Base-by-base conservation (phyloP, 2,113 vertebrate genomes). In the Motacilla alba region DNA sequence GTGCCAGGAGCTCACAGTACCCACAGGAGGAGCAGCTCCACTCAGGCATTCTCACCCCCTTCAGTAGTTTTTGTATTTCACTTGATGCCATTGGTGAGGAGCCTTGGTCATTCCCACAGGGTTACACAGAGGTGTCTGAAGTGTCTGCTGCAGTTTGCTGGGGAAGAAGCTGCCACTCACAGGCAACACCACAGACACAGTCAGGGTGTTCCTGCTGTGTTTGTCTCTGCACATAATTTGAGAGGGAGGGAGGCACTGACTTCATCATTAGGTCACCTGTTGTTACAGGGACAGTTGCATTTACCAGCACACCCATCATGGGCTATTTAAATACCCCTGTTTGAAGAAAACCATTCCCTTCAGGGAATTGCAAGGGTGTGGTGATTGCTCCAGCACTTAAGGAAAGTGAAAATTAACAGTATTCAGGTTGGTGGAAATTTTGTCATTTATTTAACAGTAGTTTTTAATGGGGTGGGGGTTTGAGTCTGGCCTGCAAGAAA, bases 51-150 rank as follows among this genome's bases (percentile, higher is more conserved):
- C 30, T 27, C 17, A 2, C 18, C 33, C 56, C 64, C 21, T 53
- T 15, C 7, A 6, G 30, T 1, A 14, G 35, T 5, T 55, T 27
- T 49, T n/a, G 35, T 17, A 41, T 75, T 83, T 66, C 47, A 16
- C 21, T 66, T n/a, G 1, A 8, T 50, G 62, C 41, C 0, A 0
- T 16, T 49, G 64, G 46, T 66, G 53, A n/a, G 55, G 37, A 28
- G 67, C 0, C 0, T 9, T 62, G 52, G 62, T 53, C 15, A 4
- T 68, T 53, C 56, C 11, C 15, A 7, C 21, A 23, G 69, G 49
- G 15, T 70, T 20, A 5, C 60, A 1, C 24, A 9, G 24, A 33
- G 26, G 44, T 6, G 30, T 33, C 24, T 43, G 58, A 24, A 49
- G 62, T 10, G 56, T 31, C 26, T 46, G 74, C 68, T 80, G 63